phyloP scores from a whole-genome alignment of 2,888 invertebrate species.

The Hypercompe scribonia region DNA sequence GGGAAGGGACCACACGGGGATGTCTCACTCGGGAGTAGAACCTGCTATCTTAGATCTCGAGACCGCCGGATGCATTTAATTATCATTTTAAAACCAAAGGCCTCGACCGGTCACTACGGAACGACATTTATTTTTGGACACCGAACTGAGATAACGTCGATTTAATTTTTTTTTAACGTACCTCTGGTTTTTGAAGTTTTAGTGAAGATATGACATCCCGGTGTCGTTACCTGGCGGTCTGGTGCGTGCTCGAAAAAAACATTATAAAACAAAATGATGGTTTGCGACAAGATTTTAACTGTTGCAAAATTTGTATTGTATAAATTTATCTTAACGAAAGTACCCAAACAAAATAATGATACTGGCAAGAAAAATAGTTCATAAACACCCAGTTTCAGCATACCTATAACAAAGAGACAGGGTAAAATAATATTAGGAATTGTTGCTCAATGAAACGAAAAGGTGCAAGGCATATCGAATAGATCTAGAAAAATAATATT shows the following conservation, averaged over 20 bases:
- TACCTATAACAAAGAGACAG: neutral
- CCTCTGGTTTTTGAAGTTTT: constrained; percentile 14
- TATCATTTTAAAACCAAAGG: constrained; percentile 66
- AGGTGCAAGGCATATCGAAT: neutral
- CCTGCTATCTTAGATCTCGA: constrained; percentile 74
- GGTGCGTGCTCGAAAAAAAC: neutral
- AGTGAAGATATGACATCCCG: constrained; percentile 16
- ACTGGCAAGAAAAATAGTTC: neutral
- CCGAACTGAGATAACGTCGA: constrained; percentile 29
- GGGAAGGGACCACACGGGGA: constrained; percentile 78
- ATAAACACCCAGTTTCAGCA: neutral
- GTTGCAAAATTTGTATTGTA: neutral
- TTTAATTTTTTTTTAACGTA: constrained; percentile 16
- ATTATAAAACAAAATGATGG: neutral
- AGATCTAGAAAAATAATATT: neutral
- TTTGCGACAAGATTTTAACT: neutral
- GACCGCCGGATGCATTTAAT: constrained; percentile 64
- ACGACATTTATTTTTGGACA: constrained; percentile 61
- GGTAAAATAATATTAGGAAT: neutral
- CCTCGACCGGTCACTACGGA: constrained; percentile 52
- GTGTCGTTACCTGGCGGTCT: constrained; percentile 19
- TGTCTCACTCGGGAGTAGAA: constrained; percentile 74
- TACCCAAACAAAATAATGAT: neutral
- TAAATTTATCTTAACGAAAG: neutral
- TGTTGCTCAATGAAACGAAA: neutral